Conservation (phyloP, 2,797 vertebrate genomes). For the Hirundo rustica region DNA sequence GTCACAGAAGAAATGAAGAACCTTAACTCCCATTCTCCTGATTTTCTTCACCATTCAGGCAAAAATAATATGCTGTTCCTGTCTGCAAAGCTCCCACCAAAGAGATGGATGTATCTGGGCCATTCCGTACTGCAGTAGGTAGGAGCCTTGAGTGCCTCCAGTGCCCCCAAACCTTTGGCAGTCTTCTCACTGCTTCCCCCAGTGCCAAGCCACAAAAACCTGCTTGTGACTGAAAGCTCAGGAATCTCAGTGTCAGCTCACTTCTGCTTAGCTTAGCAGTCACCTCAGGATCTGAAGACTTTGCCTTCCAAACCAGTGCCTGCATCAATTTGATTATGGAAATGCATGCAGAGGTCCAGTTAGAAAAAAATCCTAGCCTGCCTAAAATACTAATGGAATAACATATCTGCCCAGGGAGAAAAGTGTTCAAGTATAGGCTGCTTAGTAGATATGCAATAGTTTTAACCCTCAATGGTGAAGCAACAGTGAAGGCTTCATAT, state of each 20-base stretch:
- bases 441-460: not conserved
- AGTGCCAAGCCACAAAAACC: not conserved
- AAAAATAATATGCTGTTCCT: not conserved
- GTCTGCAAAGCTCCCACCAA: not conserved
- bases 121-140: not conserved
- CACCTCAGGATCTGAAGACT: not conserved
- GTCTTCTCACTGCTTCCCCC: not conserved
- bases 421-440: not conserved
- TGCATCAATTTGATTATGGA: constrained; percentile 29
- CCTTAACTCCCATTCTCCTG: not conserved
- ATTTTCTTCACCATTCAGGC: not conserved
- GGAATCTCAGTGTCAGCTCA: not conserved
- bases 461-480: not conserved
- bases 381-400: not conserved
- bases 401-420: not conserved
- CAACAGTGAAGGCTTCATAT: not conserved
- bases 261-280: constrained; percentile 1
- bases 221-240: not conserved
- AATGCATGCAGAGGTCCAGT: not conserved
- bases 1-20: not conserved
- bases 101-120: not conserved
- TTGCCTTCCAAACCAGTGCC: constrained; percentile 14
- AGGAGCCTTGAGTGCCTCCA: not conserved
- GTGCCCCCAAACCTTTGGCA: not conserved
- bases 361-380: not conserved